A percentile compares a stretch with the other conserved stretches of the same genome.
phyloP scores from a whole-genome alignment of 2,888 invertebrate species.

The Crematogaster levior region DNA sequence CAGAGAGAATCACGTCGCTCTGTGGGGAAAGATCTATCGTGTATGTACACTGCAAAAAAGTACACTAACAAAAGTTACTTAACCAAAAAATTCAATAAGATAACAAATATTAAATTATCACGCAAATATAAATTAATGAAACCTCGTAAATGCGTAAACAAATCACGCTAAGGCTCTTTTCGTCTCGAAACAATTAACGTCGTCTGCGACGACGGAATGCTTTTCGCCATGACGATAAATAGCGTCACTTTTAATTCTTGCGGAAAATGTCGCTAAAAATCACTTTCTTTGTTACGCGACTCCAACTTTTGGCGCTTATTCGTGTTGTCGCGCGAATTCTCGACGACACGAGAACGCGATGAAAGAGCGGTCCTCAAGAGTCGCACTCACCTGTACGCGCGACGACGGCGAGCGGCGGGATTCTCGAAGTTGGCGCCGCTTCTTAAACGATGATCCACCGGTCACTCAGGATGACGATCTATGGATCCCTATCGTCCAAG shows the following conservation, averaged over 20 bases:
- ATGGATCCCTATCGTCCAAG: constrained; percentile 61
- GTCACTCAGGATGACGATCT: constrained; percentile 62
- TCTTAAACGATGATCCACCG: constrained; percentile 49
- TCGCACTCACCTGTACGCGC: constrained; percentile 67
- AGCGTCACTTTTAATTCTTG: neutral
- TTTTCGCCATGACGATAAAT: too few relatives aligned
- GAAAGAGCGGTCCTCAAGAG: neutral
- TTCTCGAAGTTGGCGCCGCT: constrained; percentile 15
- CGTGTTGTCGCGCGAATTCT: neutral
- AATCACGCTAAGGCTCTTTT: too few relatives aligned
- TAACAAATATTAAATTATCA: too few relatives aligned
- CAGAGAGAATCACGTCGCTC: constrained; percentile 7
- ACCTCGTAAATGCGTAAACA: too few relatives aligned
- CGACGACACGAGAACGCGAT: neutral
- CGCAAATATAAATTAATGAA: too few relatives aligned
- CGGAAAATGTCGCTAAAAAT: neutral
- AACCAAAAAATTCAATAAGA: too few relatives aligned
- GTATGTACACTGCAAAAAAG: neutral
- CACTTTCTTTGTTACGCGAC: neutral
- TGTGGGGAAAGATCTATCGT: neutral
- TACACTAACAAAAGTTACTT: neutral
- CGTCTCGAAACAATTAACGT: too few relatives aligned
- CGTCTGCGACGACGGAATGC: too few relatives aligned
- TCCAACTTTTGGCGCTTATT: neutral
- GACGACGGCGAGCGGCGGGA: constrained; percentile 45